phyloP scores from a whole-genome alignment of 2,797 vertebrate genomes.

The Hapalemur alaotrensis region DNA sequence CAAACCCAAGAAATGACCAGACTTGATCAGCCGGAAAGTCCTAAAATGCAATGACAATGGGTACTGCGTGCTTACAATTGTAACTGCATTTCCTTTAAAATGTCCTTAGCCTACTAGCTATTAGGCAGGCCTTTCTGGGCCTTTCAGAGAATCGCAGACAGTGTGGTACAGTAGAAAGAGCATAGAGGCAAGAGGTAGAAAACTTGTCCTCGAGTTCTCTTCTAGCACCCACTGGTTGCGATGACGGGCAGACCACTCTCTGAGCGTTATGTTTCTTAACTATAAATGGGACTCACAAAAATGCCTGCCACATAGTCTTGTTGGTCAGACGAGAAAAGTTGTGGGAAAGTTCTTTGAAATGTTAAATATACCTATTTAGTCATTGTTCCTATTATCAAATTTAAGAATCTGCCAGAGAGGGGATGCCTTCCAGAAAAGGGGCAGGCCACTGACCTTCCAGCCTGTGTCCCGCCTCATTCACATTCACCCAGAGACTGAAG shows the following conservation, averaged over 20 bases:
- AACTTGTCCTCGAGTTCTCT: background rate
- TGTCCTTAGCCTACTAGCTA: background rate
- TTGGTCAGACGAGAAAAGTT: background rate
- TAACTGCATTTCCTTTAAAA: background rate
- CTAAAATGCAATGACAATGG: background rate
- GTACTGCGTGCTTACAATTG: background rate
- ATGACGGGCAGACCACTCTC: background rate
- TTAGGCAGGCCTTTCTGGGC: background rate
- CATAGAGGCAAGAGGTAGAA: background rate
- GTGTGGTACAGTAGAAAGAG: background rate
- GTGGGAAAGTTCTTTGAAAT: conserved; percentile 27
- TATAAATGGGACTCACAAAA: background rate
- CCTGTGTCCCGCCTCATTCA: conserved; percentile 37
- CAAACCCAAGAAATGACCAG: background rate
- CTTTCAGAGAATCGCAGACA: background rate
- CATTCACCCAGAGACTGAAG: conserved; percentile 11
- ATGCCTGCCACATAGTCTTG: background rate
- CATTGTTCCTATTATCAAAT: background rate
- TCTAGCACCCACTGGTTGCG: background rate
- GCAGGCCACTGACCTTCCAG: background rate
- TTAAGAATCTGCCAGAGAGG: background rate
- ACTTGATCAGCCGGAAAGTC: background rate
- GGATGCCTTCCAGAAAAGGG: background rate
- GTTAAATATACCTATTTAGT: background rate
- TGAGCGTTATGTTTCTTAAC: background rate